Evolutionary conservation across 2,797 vertebrate genomes (phyloP), one percentile per base, ranked within the genome.

Genomic region (Cuculus canorus): DNA sequence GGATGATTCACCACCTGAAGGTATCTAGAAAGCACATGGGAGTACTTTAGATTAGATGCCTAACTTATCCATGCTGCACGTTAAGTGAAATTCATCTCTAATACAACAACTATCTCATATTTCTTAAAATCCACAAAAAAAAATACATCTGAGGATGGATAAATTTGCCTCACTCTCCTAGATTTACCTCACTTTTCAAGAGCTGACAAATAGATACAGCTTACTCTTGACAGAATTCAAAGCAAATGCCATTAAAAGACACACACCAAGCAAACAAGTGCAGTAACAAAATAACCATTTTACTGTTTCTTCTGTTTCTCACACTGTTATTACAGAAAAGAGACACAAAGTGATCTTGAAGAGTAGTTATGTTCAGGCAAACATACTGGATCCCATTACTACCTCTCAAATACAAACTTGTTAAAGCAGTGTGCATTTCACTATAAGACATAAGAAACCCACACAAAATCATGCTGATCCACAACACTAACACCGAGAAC

Each of bases 151-250:
- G n/a, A 77, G 81, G 50, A 63, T 59, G 25, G 16, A 59, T 33
- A n/a, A 72, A 82, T 69, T 78, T 78, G 8, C 24, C 53, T 92
- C 35, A 22, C 30, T 63, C 25, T 65, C n/a, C 43, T 64, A 72
- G 27, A 50, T 24, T 70, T 77, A 32, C 3, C 35, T 11, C 1
- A 3, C 28, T 66, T 95, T 90, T 79, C 21, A 65, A 85, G 92
- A 88, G 47, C 22, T 88, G 87, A 71, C 82, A 94, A 92, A 56
- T 17, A 92, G 57, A 43, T 66, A 65, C 6, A 61, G 17, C 30
- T 93, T 75, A 72, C 81, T 96, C 63, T 78, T 91, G 43, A 75
- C 64, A 95, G 75, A 88, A 92, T 81, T 92, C 80, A 95, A 96
- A 96, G 82, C 76, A 95, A 78, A 86, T 70, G 59, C 21, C 16